phyloP scores from a whole-genome alignment of 2,888 invertebrate species.

The Lasioglossum calceatum region DNA sequence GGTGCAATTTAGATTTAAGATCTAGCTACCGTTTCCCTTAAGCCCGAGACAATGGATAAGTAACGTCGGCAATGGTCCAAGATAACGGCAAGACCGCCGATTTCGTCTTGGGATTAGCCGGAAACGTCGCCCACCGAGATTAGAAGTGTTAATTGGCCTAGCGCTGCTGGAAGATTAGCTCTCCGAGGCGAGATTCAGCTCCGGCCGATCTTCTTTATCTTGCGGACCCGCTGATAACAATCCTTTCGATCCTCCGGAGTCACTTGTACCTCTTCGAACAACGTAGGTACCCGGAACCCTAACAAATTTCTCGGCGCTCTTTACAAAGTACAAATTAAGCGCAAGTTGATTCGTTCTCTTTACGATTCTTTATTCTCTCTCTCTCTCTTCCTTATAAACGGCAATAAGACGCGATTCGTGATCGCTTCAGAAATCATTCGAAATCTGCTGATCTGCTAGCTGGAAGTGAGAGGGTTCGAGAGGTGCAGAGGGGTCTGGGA shows the following conservation, averaged over 20 bases:
- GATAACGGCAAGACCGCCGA: constrained; percentile 76
- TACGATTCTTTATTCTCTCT: not conserved
- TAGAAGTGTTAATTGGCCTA: constrained; percentile 70
- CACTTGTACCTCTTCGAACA: not conserved
- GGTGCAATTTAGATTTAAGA: constrained; percentile 83
- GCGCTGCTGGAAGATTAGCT: constrained; percentile 36
- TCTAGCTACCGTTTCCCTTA: constrained; percentile 73
- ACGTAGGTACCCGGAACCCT: not conserved
- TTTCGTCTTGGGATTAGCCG: constrained; percentile 69
- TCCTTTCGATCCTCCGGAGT: constrained; percentile 3
- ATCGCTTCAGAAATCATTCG: not conserved
- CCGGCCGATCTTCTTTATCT: constrained; percentile 22
- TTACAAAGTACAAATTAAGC: not conserved
- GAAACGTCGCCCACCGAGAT: constrained; percentile 64
- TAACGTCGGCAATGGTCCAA: constrained; percentile 76
- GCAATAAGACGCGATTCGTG: not conserved
- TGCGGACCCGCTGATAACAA: not conserved
- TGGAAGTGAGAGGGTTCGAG: not conserved
- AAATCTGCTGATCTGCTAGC: not conserved
- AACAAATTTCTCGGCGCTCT: not conserved
- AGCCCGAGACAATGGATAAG: constrained; percentile 80
- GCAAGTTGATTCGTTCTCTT: not conserved
- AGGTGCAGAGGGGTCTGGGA: not conserved
- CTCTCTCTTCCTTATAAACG: not conserved
- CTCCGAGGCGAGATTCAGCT: not conserved